These are phyloP conservation scores for Stenurella melanura DNA, from an alignment of 2,888 invertebrate species.

Conservation along the genomic window DNA sequence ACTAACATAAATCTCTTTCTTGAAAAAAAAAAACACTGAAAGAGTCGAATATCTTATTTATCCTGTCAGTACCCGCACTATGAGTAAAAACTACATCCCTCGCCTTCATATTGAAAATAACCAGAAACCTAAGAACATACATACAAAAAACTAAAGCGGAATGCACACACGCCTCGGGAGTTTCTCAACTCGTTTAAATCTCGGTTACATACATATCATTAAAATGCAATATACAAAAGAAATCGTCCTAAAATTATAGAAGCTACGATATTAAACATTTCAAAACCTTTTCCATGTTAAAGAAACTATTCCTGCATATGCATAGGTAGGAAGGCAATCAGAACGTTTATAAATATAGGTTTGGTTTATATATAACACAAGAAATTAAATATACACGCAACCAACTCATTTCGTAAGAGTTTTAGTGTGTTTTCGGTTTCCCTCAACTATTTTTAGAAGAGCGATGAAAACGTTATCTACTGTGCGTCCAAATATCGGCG, in stretches of 20 bases:
- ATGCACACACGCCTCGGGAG: neutral
- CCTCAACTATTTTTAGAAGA: slow-evolving; percentile 25
- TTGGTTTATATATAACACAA: slow-evolving; percentile 57
- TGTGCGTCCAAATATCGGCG: slow-evolving; percentile 4
- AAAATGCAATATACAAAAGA: neutral
- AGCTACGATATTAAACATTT: slow-evolving; percentile 23
- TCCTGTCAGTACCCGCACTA: no score
- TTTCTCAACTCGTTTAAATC: slow-evolving; percentile 3
- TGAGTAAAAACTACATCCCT: neutral
- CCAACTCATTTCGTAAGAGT: slow-evolving; percentile 61
- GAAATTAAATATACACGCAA: slow-evolving; percentile 66
- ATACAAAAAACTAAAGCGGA: neutral
- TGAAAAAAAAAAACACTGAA: no score
- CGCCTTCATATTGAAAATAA: neutral
- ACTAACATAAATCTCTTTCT: no score
- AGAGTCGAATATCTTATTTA: no score
- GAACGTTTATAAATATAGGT: slow-evolving; percentile 64
- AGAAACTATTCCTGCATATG: slow-evolving; percentile 35
- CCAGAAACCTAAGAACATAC: neutral
- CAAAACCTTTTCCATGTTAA: slow-evolving; percentile 19
- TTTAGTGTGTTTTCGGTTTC: slow-evolving; percentile 47
- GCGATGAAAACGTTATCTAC: slow-evolving; percentile 13
- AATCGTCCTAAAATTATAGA: slow-evolving; percentile 7
- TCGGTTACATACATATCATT: slow-evolving; percentile 2
- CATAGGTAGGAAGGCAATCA: slow-evolving; percentile 53